Conservation (phyloP, 64 coral and sea anemone genomes). For the Montipora cactus region DNA sequence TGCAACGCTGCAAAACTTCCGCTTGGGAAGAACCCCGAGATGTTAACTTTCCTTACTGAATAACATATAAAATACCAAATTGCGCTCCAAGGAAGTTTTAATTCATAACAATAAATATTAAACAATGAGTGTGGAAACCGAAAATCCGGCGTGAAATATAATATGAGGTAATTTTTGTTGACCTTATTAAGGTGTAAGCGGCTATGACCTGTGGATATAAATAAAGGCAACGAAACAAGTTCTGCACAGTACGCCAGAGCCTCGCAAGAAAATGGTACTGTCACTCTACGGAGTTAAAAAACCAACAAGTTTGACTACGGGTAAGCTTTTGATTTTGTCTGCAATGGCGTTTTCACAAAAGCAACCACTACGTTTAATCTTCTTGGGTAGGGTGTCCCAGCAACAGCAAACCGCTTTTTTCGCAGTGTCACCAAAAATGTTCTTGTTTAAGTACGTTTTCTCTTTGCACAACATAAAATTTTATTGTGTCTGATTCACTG, state of each 20-base stretch:
- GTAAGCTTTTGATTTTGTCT: not conserved
- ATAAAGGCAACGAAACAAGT: not conserved
- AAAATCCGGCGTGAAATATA: too few species aligned
- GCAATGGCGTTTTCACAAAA: too few species aligned
- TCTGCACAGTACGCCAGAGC: not conserved
- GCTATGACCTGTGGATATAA: not conserved
- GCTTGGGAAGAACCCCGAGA: too few species aligned
- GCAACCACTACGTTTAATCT: too few species aligned
- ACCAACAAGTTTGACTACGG: not conserved
- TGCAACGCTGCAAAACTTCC: not conserved
- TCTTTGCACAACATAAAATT: too few species aligned
- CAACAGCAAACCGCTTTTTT: too few species aligned
- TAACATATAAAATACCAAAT: not conserved
- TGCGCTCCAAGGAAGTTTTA: not conserved
- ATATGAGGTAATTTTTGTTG: not conserved
- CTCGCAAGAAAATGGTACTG: not conserved
- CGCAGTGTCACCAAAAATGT: too few species aligned
- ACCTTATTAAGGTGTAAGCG: not conserved
- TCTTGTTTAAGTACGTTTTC: too few species aligned
- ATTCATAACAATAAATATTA: not conserved
- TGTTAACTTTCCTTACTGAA: not conserved
- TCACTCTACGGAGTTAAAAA: conserved; percentile 1
- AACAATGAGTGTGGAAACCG: too few species aligned
- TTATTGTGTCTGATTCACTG: too few species aligned
- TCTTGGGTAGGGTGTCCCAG: too few species aligned